Percentiles rank a stretch among this genome's conserved stretches.
Evolutionary conservation across 2,113 vertebrate species (phyloP).

Genomic region (Syngnathus scovelli): DNA sequence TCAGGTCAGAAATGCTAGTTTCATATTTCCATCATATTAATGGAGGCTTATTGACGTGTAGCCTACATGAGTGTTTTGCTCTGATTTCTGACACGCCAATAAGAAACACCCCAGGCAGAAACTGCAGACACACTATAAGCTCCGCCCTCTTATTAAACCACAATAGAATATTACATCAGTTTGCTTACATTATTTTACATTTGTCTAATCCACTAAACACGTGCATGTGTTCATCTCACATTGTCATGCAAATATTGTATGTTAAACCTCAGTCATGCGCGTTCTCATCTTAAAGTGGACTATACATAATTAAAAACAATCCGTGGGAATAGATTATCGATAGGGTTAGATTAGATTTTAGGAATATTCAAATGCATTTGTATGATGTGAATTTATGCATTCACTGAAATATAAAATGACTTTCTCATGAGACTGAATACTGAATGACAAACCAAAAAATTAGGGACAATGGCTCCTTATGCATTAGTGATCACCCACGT

Average conservation of each 20-base stretch:
- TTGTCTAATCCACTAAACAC: too few species aligned
- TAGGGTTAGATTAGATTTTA: background rate
- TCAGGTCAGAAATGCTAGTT: too few species aligned
- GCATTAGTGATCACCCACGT: background rate
- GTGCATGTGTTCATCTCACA: background rate
- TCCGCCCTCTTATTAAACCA: background rate
- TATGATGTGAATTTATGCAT: too few species aligned
- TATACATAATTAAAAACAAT: conserved; percentile 4
- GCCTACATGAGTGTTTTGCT: conserved; percentile 11
- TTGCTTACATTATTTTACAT: too few species aligned
- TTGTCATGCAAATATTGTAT: background rate
- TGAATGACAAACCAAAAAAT: background rate
- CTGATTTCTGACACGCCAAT: background rate
- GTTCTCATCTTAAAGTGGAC: conserved; percentile 1
- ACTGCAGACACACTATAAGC: conserved; percentile 5
- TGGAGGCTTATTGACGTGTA: conserved; percentile 32
- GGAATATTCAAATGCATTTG: conserved; percentile 40
- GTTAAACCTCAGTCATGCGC: background rate
- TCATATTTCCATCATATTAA: conserved; percentile 31
- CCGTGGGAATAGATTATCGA: conserved; percentile 52
- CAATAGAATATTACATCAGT: too few species aligned
- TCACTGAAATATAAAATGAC: too few species aligned
- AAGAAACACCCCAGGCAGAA: conserved; percentile 17
- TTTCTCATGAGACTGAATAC: background rate
- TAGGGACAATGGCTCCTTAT: background rate